Conservation (phyloP, 2,888 invertebrate species). For the Achlya flavicornis region DNA sequence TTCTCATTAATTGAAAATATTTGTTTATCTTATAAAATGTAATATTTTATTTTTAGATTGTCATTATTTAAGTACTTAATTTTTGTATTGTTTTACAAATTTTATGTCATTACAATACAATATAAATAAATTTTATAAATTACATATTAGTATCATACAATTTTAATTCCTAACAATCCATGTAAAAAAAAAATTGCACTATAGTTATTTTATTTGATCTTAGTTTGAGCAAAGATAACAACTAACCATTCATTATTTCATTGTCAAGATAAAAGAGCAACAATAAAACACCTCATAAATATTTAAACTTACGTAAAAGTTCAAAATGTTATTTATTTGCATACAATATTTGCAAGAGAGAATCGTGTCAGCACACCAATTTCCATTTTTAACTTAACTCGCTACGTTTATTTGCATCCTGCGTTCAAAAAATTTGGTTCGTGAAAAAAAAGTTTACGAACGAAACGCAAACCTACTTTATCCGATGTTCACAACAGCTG, state of each 20-base stretch:
- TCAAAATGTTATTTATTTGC: conserved; percentile 46
- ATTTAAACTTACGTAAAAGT: conserved; percentile 22
- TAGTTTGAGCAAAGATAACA: too few relatives aligned
- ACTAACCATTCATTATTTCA: neutral
- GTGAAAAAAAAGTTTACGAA: conserved; percentile 20
- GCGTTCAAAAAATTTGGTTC: conserved; percentile 28
- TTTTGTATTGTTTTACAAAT: too few relatives aligned
- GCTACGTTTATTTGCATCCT: conserved; percentile 39
- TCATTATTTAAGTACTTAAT: too few relatives aligned
- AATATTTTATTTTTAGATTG: too few relatives aligned
- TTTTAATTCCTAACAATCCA: too few relatives aligned
- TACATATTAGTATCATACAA: too few relatives aligned
- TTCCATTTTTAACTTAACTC: conserved; percentile 52
- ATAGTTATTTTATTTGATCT: too few relatives aligned
- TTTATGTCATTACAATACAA: too few relatives aligned
- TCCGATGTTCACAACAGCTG: conserved; percentile 44
- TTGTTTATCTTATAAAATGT: too few relatives aligned
- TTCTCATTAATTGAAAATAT: too few relatives aligned
- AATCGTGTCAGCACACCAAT: conserved; percentile 51
- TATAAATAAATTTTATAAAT: too few relatives aligned
- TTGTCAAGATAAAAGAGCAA: neutral
- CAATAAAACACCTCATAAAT: conserved; percentile 26
- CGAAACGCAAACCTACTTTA: conserved; percentile 36
- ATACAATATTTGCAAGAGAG: conserved; percentile 47
- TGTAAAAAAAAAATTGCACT: too few relatives aligned